Evolutionary conservation across 1,140 invertebrate species (phyloP), one percentile per base, ranked within the genome.

Genomic region (Rhagoletis pomonella): DNA sequence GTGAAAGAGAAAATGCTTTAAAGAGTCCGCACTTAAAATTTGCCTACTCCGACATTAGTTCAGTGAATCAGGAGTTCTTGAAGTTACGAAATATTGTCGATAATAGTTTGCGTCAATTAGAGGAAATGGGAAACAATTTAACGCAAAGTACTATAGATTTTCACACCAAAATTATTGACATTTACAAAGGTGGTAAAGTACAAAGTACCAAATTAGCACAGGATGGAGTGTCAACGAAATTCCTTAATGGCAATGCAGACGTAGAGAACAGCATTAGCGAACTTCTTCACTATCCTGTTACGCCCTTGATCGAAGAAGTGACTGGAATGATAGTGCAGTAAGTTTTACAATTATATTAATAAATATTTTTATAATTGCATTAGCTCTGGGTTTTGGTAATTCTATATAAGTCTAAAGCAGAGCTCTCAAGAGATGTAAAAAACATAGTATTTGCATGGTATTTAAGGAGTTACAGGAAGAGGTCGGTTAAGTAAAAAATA

Each of bases 261-360:
- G 12, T 47, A 17, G 42, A 39, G 12, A 29, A 50, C 47, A 55
- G 47, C 47, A 81, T 81, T 81, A 9, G 55, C n/a, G 73, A 81
- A 55, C 17, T 81, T 5, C 55, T 81, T 47, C 73, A 81, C 17
- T 81, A 58, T 50, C 73, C 73, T 55, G 17, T 81, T 44, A 17
- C 44, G 6, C 10, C 73, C 9, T 29, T 81, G 7, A 81, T 81
- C n/a, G 73, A 81, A 29, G 73, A 81, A 81, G 73, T 42, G 9
- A 50, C 44, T 5, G 47, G 17, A 2, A 17, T 12, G 7, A 81
- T 81, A 17, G 29, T 19, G 5, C 44, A 81, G 73, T 81, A 81
- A 81, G 73, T 81, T 55, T 81, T 19, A 10, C 50, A 55, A 7
- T 55, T 5, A 5, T 55, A 55, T 10, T 55, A 55, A 55, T 7